Base-by-base conservation (phyloP, 2,888 invertebrate genomes). In the Cantharis flavilabris region DNA sequence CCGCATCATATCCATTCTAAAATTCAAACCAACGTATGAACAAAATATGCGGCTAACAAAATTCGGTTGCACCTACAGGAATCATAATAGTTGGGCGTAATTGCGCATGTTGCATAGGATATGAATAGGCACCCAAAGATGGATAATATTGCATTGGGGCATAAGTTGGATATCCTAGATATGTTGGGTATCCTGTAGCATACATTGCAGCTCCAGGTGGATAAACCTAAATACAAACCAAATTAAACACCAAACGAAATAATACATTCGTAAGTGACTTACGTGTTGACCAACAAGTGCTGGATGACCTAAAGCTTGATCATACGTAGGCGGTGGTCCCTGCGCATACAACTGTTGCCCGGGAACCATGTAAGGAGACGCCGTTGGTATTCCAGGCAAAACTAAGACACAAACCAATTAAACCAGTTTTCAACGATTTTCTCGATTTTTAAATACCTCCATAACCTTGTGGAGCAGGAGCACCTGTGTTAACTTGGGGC, bases 1-100 rank as follows among this genome's bases (percentile, higher is more conserved):
- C 95, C n/a, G 92, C 91, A 85, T 96, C 96, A 88, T 94, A 96
- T 0, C 94, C 94, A 86, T 94, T 94, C 93, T 94, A 88, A 72
- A 84, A 80, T 26, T 72, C 28, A 18, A 73, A 20, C 9, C 63
- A 4, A 16, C 20, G 13, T 16, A 3, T 14, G 2, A 49, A 49
- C 13, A 67, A 11, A 28, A 30, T 30, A 11, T 30, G 0, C 70
- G 9, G 14, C 9, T 70, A 16, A 4, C 30, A 14, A 33, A 70
- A n/a, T 16, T 30, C 10, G 3, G 9, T 49, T 49, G 1, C 18
- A 89, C 92, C 91, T 86, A 94, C 94, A 84, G 94, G 94, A 86
- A 94, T 94, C 93, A 94, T 94, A 85, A 94, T 94, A 74, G 94
- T 94, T 82, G 94, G 94, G 84, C 94, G 90, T 85, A 91, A 90